Base-by-base conservation (phyloP, 2,888 invertebrate genomes). In the Agrilus cyanescens region DNA sequence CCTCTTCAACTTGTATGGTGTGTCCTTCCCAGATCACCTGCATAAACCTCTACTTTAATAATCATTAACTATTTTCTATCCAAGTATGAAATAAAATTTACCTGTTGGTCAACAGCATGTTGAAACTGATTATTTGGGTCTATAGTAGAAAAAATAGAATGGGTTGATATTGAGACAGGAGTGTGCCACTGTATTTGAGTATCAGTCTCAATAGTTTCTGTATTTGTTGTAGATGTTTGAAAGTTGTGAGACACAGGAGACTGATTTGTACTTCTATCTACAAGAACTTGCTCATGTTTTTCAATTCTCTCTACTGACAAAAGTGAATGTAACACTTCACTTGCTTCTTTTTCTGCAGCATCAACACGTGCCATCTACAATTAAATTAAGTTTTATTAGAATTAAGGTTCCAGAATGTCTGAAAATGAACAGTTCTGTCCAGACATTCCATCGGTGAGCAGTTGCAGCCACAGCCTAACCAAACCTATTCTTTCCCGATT, bases 341-440 rank as follows among this genome's bases (percentile, higher is more conserved):
- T 80, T 14, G 80, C 80, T 61, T 80, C 80, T 62, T 79, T 80
- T 65, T 80, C 81, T 30, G 80, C 80, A 46, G 76, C 72, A 61
- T 77, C 77, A 52, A 77, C 77, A 54, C 71, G 72, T 59, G 76
- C 74, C 76, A 77, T 75, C 66, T 73, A 71, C 13, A 12, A 20
- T n/a, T 53, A 15, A 32, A 32, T 6, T n/a, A n/a, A n/a, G n/a
- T n/a, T n/a, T n/a, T n/a, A n/a, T n/a, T n/a, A n/a, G n/a, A n/a
- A n/a, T n/a, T n/a, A n/a, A n/a, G n/a, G n/a, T n/a, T n/a, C n/a
- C n/a, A n/a, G n/a, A n/a, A n/a, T n/a, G n/a, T n/a, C n/a, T n/a
- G n/a, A n/a, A n/a, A n/a, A n/a, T n/a, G n/a, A n/a, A n/a, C n/a
- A n/a, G n/a, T n/a, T n/a, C n/a, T n/a, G n/a, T n/a, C n/a, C n/a